Percentiles rank a stretch among this genome's conserved stretches.
These are phyloP conservation scores for Alligator mississippiensis DNA, from an alignment of 2,113 vertebrate species.

Conservation along the genomic window DNA sequence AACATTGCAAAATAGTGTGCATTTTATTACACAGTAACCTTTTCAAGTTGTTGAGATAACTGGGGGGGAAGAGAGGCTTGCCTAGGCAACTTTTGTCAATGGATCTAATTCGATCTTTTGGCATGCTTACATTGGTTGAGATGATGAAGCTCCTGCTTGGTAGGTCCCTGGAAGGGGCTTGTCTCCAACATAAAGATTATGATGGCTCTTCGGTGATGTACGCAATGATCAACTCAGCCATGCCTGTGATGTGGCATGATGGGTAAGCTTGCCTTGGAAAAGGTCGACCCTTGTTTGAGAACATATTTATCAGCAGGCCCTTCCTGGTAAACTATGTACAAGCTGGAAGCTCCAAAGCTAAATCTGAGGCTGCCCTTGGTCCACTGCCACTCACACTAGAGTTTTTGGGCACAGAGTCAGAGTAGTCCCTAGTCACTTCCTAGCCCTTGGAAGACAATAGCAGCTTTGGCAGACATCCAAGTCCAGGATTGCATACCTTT, in stretches of 20 bases:
- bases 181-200: neutral
- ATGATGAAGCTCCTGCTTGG: neutral
- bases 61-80: neutral
- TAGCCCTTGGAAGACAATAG: neutral
- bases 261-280: neutral
- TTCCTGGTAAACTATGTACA: neutral
- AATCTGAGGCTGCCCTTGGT: neutral
- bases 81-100: neutral
- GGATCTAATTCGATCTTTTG: neutral
- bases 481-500: conserved; percentile 82
- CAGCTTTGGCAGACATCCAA: neutral
- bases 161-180: neutral
- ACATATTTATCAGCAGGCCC: neutral
- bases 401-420: neutral
- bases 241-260: fast-evolving
- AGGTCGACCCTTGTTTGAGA: neutral
- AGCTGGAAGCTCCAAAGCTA: neutral
- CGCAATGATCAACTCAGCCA: neutral
- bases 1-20: neutral
- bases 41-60: neutral
- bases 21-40: neutral
- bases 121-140: neutral
- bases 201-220: neutral
- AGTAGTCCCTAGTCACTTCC: neutral
- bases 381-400: neutral